Conservation (phyloP, 2,797 vertebrate genomes). For the Mico argentatus region DNA sequence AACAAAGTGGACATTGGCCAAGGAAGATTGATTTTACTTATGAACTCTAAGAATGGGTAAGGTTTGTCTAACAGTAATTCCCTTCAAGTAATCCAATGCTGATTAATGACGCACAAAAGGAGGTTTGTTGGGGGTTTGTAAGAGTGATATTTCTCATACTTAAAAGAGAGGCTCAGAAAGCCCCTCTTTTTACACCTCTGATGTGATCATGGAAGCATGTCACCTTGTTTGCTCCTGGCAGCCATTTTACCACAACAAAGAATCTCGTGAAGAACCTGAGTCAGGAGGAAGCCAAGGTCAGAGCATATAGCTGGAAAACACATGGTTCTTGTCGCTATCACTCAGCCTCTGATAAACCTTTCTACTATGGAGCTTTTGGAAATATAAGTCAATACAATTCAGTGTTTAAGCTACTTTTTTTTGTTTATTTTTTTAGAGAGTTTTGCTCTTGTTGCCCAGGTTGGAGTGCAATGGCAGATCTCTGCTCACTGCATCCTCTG, state of each 20-base stretch:
- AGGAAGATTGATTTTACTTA: not conserved
- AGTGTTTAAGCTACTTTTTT: slow-evolving; percentile 1
- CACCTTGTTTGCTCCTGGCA: not conserved
- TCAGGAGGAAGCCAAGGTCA: not conserved
- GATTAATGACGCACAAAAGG: not conserved
- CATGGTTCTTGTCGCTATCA: not conserved
- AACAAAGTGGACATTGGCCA: not conserved
- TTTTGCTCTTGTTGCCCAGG: no score
- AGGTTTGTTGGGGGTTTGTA: not conserved
- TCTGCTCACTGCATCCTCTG: no score
- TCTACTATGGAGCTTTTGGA: not conserved
- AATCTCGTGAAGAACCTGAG: not conserved
- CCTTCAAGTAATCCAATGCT: not conserved
- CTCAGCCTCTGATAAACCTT: not conserved
- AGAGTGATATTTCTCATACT: not conserved
- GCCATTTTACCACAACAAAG: not conserved
- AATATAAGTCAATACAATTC: not conserved
- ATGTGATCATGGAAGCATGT: not conserved
- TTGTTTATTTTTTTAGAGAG: no score
- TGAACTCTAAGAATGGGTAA: not conserved
- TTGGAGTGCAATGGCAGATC: no score
- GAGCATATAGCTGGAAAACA: not conserved
- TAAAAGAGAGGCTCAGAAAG: not conserved
- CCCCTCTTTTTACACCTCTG: not conserved
- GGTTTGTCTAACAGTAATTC: not conserved